phyloP scores from a whole-genome alignment of 2,888 invertebrate species.

The Petrophora chlorosata region DNA sequence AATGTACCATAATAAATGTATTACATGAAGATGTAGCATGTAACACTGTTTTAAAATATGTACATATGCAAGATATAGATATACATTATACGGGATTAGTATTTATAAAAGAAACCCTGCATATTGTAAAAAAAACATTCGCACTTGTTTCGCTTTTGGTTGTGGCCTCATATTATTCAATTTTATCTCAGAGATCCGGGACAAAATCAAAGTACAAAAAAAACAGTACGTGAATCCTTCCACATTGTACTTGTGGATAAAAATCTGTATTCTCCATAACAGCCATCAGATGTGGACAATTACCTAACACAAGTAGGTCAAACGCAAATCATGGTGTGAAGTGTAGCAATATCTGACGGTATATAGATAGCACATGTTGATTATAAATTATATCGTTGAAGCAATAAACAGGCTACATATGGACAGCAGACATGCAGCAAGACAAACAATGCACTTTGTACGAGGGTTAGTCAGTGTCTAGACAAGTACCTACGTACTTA shows the following conservation, averaged over 20 bases:
- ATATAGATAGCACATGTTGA: conserved; percentile 41
- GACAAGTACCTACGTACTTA: conserved; percentile 18
- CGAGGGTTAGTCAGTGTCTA: conserved; percentile 20
- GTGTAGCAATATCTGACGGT: conserved; percentile 29
- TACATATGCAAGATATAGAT: too few species aligned
- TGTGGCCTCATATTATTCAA: too few species aligned
- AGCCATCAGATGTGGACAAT: conserved; percentile 22
- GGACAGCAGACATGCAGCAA: conserved; percentile 33
- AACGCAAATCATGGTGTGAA: conserved; percentile 29
- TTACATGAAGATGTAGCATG: too few species aligned
- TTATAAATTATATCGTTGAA: conserved; percentile 39
- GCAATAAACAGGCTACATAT: conserved; percentile 40
- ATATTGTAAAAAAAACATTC: too few species aligned
- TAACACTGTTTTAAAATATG: too few species aligned
- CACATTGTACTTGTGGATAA: conserved; percentile 11
- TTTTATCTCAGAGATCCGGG: too few species aligned
- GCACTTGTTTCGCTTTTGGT: too few species aligned
- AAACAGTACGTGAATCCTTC: too few species aligned
- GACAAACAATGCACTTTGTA: conserved; percentile 22
- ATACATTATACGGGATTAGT: too few species aligned
- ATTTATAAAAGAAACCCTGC: too few species aligned
- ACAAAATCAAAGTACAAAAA: too few species aligned
- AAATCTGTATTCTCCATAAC: conserved; percentile 27
- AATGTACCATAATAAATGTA: too few species aligned
- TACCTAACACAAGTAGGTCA: conserved; percentile 25